Conservation (phyloP, 1,140 invertebrate species). For the Caenorhabditis inopinata region DNA sequence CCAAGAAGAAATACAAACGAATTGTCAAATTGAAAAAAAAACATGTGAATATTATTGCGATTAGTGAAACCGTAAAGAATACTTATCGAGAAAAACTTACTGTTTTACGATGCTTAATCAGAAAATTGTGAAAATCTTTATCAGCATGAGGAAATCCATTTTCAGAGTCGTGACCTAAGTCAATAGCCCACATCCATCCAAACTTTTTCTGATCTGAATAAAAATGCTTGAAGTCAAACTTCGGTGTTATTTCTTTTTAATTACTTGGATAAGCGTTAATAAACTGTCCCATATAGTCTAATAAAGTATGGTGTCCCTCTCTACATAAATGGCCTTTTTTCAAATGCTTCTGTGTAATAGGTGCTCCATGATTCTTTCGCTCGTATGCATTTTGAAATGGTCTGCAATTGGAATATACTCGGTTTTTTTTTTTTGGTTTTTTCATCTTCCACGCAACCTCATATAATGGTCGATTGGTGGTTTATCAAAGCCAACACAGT, state of each 20-base stretch:
- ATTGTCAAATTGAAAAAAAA: conserved; percentile 32
- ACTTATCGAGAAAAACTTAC: background rate
- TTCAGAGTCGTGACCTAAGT: conserved; percentile 21
- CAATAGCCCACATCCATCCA: conserved; percentile 29
- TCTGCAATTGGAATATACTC: background rate
- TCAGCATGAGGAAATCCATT: conserved; percentile 38
- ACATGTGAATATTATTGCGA: too few species aligned
- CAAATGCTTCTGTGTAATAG: background rate
- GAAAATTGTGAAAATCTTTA: conserved; percentile 17
- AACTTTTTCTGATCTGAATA: conserved; percentile 33
- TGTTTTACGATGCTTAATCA: background rate
- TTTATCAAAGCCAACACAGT: conserved; percentile 40
- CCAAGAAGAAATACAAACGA: conserved; percentile 40
- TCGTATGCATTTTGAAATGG: conserved; percentile 26
- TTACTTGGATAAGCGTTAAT: conserved; percentile 27
- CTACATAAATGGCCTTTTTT: background rate
- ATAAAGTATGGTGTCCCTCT: background rate
- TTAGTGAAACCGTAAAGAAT: too few species aligned
- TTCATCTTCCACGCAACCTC: conserved; percentile 22
- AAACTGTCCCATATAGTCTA: conserved; percentile 40
- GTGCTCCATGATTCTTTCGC: background rate
- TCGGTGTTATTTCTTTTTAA: too few species aligned
- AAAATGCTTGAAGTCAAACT: too few species aligned
- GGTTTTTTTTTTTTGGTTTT: background rate
- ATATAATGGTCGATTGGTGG: conserved; percentile 46